Evolutionary conservation across 2,797 vertebrate species (phyloP).

Genomic region (Sebastes vulpes): DNA sequence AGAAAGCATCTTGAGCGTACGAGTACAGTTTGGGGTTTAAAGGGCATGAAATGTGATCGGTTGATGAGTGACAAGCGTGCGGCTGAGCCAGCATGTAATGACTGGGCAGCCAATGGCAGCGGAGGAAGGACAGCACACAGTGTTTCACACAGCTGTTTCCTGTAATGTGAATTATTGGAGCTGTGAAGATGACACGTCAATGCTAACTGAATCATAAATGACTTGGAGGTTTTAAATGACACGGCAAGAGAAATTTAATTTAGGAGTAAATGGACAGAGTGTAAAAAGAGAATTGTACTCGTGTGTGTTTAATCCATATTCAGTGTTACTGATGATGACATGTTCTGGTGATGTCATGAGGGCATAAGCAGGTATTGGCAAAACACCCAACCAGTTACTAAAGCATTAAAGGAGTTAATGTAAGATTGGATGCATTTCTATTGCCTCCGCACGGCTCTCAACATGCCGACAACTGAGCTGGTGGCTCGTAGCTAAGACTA

Average conservation of each 20-base stretch:
- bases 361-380: background rate
- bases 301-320: background rate
- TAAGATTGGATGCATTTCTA: no score
- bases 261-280: slow-evolving; percentile 2
- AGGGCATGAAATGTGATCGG: slow-evolving; percentile 76
- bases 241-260: slow-evolving; percentile 4
- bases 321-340: background rate
- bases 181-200: slow-evolving; percentile 24
- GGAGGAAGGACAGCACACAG: background rate
- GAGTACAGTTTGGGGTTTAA: slow-evolving; percentile 71
- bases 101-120: slow-evolving; percentile 45
- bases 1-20: slow-evolving; percentile 63
- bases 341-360: background rate
- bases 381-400: no score
- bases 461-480: no score
- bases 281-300: background rate
- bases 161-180: slow-evolving; percentile 28
- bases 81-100: slow-evolving; percentile 40
- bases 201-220: slow-evolving; percentile 51
- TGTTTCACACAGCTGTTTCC: slow-evolving; percentile 6
- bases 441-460: no score
- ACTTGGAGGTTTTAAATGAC: slow-evolving; percentile 41
- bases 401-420: no score
- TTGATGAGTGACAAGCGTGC: slow-evolving; percentile 56
- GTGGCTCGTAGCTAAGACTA: no score